These are phyloP conservation scores for Apocheima hispidaria DNA, from an alignment of 2,888 invertebrate species.

Conservation along the genomic window DNA sequence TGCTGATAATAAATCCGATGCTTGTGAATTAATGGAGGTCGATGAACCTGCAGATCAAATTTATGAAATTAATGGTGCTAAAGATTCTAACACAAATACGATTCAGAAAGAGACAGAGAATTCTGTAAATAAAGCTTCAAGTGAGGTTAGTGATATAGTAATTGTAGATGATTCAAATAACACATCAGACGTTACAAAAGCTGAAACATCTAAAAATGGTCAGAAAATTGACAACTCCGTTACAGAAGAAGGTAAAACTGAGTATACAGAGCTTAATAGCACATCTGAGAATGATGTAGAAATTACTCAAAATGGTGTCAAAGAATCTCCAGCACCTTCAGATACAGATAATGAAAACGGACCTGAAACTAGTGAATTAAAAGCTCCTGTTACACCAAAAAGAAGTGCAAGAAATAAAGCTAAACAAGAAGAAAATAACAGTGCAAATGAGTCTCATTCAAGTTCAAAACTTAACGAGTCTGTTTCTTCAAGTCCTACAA, in stretches of 20 bases:
- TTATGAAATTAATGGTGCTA: conserved; percentile 36
- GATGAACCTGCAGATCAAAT: conserved; percentile 50
- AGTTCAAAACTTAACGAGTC: conserved; percentile 64
- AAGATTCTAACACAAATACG: conserved; percentile 19
- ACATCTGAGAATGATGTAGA: not conserved
- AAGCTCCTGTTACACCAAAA: conserved; percentile 58
- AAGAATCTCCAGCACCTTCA: conserved; percentile 31
- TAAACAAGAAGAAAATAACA: conserved; percentile 58
- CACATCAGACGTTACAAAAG: conserved; percentile 35
- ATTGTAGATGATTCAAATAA: conserved; percentile 55
- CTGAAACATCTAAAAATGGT: conserved; percentile 8
- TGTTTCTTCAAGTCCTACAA: conserved; percentile 53
- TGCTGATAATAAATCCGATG: conserved; percentile 42
- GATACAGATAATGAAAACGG: conserved; percentile 21
- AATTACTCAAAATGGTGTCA: conserved; percentile 25
- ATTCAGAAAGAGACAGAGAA: conserved; percentile 37
- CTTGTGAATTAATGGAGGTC: conserved; percentile 62
- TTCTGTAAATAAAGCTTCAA: conserved; percentile 29
- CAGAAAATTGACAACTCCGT: not conserved
- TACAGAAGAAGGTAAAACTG: not conserved
- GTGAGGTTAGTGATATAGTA: conserved; percentile 40
- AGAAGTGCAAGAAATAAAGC: conserved; percentile 60
- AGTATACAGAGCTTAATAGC: not conserved
- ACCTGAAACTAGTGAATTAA: conserved; percentile 23
- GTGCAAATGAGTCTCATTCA: conserved; percentile 55